Evolutionary conservation across 35 echinoderm and acorn worm genomes (phyloP).

Genomic region (Heliocidaris erythrogramma): DNA sequence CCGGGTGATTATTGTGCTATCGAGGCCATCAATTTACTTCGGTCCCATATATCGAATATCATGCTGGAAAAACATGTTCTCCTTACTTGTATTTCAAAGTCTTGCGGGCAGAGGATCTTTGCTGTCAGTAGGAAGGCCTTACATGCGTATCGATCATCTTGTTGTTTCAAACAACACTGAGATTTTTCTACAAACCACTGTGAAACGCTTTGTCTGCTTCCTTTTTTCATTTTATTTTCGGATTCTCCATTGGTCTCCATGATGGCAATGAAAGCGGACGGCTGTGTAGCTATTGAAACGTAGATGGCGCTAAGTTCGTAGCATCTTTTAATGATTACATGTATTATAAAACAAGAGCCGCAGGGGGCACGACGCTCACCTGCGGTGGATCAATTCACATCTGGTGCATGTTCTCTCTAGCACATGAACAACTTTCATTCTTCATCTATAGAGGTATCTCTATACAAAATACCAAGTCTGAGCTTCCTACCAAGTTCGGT

Average conservation of each 20-base stretch:
- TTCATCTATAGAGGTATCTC: too few species aligned
- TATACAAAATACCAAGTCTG: too few species aligned
- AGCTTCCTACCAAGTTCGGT: too few species aligned
- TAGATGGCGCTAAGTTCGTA: constrained; percentile 1
- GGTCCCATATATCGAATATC: neutral
- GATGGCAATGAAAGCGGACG: neutral
- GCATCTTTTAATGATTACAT: too few species aligned
- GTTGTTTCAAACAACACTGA: constrained; percentile 51
- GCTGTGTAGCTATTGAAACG: neutral
- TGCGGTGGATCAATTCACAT: too few species aligned
- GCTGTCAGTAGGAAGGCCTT: constrained; percentile 61
- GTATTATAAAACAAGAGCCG: too few species aligned
- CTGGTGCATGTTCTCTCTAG: too few species aligned
- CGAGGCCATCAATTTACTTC: neutral
- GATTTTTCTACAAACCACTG: constrained; percentile 66
- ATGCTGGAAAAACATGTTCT: neutral
- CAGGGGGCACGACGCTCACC: too few species aligned
- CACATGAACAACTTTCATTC: too few species aligned
- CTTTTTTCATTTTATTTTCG: neutral
- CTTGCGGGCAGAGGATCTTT: constrained; percentile 48
- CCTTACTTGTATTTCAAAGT: constrained; percentile 56
- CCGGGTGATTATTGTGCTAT: too few species aligned
- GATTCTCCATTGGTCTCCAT: neutral
- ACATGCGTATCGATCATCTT: constrained; percentile 34
- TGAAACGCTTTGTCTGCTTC: neutral